Evolutionary conservation across 2,888 invertebrate genomes (phyloP).

Genomic region (Nezara viridula): DNA sequence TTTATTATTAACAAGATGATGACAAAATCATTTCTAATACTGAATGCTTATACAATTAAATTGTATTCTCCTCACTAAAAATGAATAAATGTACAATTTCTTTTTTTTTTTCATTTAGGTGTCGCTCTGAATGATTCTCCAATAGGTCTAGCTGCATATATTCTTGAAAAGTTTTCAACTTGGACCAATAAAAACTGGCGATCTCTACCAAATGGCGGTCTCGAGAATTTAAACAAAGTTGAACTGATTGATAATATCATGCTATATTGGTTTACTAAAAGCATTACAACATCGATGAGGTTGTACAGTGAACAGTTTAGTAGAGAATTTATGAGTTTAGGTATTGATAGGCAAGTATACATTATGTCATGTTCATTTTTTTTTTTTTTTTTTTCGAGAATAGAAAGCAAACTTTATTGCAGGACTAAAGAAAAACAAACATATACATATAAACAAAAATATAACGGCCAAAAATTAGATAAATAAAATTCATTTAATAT

Average conservation of each 20-base stretch:
- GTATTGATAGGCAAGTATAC: slow-evolving; percentile 14
- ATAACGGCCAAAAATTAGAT: too few relatives aligned
- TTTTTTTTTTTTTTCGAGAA: too few relatives aligned
- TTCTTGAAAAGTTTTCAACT: slow-evolving; percentile 88
- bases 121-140: slow-evolving; percentile 82
- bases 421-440: too few relatives aligned
- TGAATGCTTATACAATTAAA: too few relatives aligned
- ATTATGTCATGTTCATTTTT: not conserved
- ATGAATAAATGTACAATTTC: too few relatives aligned
- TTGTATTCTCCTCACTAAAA: too few relatives aligned
- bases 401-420: too few relatives aligned
- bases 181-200: slow-evolving; percentile 76
- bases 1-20: too few relatives aligned
- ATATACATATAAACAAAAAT: too few relatives aligned
- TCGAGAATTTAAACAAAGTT: slow-evolving; percentile 78
- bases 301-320: slow-evolving; percentile 79
- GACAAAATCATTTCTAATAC: too few relatives aligned
- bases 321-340: slow-evolving; percentile 66
- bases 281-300: slow-evolving; percentile 81
- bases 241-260: slow-evolving; percentile 83
- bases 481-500: too few relatives aligned
- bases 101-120: slow-evolving; percentile 70
- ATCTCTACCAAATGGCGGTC: slow-evolving; percentile 76
- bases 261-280: slow-evolving; percentile 84
- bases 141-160: slow-evolving; percentile 88